phyloP scores from a whole-genome alignment of 2,797 vertebrate species.

The Pipistrellus pipistrellus region DNA sequence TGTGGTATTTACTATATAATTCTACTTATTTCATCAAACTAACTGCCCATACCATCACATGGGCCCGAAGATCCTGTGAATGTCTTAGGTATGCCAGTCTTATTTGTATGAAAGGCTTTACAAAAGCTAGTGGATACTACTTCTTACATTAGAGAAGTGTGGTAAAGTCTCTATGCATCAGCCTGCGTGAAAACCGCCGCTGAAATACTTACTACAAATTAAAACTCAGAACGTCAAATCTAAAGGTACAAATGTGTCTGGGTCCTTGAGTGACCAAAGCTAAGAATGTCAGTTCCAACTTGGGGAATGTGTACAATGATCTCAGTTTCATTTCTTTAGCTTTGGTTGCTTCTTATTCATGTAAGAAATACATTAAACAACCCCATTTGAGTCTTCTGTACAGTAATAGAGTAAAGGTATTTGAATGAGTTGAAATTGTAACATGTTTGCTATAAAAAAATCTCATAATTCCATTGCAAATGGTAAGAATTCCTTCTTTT shows the following conservation, averaged over 20 bases:
- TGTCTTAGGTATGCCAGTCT: background rate
- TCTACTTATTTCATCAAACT: conserved; percentile 9
- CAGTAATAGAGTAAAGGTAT: background rate
- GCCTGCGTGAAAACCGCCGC: background rate
- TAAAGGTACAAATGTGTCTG: background rate
- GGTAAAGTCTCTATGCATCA: background rate
- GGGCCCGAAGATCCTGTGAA: background rate
- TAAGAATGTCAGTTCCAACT: background rate
- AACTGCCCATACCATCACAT: background rate
- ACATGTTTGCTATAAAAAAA: conserved; percentile 1
- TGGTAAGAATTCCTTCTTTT: no score
- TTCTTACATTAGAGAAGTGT: background rate
- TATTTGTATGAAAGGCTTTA: conserved; percentile 41
- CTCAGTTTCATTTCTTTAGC: background rate
- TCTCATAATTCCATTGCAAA: background rate
- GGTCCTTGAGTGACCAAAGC: background rate
- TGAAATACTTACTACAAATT: conserved; percentile 22
- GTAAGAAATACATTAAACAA: conserved; percentile 46
- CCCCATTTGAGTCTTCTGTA: background rate
- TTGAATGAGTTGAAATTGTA: conserved; percentile 9
- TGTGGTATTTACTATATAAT: background rate
- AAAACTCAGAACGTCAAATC: background rate
- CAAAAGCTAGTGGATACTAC: background rate
- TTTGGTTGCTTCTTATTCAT: conserved; percentile 27
- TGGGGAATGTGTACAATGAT: background rate